Percentiles rank a stretch among this genome's conserved stretches.
Conservation (phyloP, 2,888 invertebrate species). For the Dioctria rufipes region DNA sequence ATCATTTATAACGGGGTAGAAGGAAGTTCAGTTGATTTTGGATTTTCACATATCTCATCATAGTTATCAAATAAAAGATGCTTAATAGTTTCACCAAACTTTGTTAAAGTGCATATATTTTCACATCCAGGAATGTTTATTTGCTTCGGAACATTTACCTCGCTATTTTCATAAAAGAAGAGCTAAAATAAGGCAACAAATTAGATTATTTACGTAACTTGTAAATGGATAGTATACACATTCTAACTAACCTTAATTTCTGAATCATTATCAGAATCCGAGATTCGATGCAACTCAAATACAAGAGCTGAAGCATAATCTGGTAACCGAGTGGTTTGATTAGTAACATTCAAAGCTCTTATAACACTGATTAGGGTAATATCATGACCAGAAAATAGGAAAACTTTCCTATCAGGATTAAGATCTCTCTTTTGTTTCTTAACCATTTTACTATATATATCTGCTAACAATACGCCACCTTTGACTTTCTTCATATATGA, state of each 20-base stretch:
- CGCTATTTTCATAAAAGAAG: background rate
- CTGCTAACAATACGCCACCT: slow-evolving; percentile 79
- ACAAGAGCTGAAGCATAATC: slow-evolving; percentile 80
- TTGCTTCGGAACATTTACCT: background rate
- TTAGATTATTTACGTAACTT: background rate
- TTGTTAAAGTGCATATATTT: background rate
- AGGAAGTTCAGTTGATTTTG: background rate
- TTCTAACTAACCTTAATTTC: background rate
- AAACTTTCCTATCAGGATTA: slow-evolving; percentile 72
- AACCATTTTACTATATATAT: slow-evolving; percentile 76
- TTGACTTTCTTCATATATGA: slow-evolving; percentile 76
- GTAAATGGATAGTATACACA: background rate
- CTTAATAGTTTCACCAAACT: background rate
- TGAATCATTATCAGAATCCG: background rate
- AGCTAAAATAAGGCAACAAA: background rate
- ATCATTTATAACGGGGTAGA: no score
- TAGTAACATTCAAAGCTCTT: slow-evolving; percentile 77
- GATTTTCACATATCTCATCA: background rate
- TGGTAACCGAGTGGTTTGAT: slow-evolving; percentile 74
- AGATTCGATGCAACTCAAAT: slow-evolving; percentile 76
- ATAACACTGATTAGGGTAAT: slow-evolving; percentile 80
- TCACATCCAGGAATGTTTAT: slow-evolving; percentile 2
- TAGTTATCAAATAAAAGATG: background rate
- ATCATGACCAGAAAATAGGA: slow-evolving; percentile 84
- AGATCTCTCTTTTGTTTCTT: slow-evolving; percentile 67